A percentile compares a stretch with the other conserved stretches of the same genome.
phyloP scores from a whole-genome alignment of 2,888 invertebrate species.

The Limnephilus auricula region DNA sequence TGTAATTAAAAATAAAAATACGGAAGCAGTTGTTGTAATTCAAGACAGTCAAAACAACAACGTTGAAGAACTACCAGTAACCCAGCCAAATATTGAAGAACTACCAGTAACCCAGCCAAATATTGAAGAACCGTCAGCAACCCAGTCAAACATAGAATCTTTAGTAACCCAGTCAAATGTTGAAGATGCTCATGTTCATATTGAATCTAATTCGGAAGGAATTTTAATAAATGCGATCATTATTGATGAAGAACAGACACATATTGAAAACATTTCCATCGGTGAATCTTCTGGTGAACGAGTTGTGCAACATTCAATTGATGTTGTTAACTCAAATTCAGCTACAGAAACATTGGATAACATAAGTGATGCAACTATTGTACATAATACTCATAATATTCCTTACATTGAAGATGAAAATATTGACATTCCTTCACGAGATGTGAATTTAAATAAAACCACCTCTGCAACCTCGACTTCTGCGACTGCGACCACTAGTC shows the following conservation, averaged over 20 bases:
- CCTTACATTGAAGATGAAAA: constrained; percentile 37
- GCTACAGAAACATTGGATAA: neutral
- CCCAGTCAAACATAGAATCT: neutral
- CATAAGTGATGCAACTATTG: neutral
- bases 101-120: neutral
- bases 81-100: neutral
- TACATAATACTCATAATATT: neutral
- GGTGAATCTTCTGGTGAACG: neutral
- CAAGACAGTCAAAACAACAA: neutral
- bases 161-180: neutral
- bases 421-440: constrained; percentile 3
- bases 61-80: neutral
- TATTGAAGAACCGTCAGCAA: neutral
- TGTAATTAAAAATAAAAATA: neutral
- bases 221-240: neutral
- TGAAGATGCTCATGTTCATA: neutral
- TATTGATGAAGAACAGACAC: neutral
- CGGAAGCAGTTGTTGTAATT: neutral
- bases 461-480: neutral
- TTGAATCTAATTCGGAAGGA: neutral
- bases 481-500: neutral
- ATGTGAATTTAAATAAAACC: neutral
- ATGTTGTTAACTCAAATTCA: neutral
- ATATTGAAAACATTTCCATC: neutral
- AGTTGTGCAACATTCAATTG: neutral